These are phyloP conservation scores for Ibycter americanus DNA, from an alignment of 2,797 vertebrate genomes.

Conservation along the genomic window DNA sequence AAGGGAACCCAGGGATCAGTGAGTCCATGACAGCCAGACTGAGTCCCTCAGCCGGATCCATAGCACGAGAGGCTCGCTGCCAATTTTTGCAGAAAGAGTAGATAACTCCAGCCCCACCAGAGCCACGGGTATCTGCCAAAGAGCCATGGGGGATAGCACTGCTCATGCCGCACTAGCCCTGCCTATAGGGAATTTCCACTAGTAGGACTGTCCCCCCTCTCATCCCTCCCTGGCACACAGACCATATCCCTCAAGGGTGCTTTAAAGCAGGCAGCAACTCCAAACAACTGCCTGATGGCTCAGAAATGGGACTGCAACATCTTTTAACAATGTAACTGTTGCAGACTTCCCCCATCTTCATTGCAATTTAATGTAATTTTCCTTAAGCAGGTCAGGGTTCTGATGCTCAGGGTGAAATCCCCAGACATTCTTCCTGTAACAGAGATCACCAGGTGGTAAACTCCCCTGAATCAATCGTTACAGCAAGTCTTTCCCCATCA, in stretches of 20 bases:
- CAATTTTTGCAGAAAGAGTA: background rate
- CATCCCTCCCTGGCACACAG: background rate
- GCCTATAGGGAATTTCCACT: background rate
- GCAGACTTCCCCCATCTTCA: background rate
- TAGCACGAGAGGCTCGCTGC: accelerated
- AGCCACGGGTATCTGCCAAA: background rate
- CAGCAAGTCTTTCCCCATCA: background rate
- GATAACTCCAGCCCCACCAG: background rate
- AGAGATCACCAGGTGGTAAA: background rate
- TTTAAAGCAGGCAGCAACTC: background rate
- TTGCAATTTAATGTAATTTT: background rate
- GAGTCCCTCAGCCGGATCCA: background rate
- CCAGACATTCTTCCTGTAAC: background rate
- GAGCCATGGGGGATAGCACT: accelerated
- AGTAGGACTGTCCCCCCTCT: background rate
- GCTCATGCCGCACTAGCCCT: background rate
- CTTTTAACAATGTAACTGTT: background rate
- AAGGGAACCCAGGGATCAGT: background rate
- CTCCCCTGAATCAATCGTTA: background rate
- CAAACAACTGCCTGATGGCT: background rate
- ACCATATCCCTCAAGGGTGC: accelerated
- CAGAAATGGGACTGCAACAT: background rate
- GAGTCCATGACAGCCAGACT: background rate
- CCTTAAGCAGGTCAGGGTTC: background rate
- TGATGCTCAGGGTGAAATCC: background rate